Base-by-base conservation (phyloP, 2,113 vertebrate species). In the Oreochromis tanganicae region DNA sequence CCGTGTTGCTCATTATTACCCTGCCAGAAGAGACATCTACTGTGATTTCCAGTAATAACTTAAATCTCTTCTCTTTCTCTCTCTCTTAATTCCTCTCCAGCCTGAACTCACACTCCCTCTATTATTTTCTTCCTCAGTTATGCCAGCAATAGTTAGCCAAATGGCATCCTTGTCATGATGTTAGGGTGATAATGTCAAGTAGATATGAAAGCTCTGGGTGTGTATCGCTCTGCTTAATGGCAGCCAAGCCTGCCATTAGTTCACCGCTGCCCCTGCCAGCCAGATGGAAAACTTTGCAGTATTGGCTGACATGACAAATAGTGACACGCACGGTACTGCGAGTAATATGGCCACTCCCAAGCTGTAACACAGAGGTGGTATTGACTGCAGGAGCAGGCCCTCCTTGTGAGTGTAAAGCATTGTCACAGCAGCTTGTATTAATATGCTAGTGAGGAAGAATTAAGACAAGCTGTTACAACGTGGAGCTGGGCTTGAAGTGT, bases 171-270 rank as follows among this genome's bases (percentile, higher is more conserved):
- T 87, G 90, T 87, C 89, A 88, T 88, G 92, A 92, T 91, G 89
- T 91, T 90, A 61, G 84, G 89, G 90, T 91, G 86, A 91, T 91
- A 88, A 93, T 92, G 91, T 94, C 93, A 92, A 93, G 93, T 89
- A 93, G 90, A 92, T 92, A 87, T 86, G 81, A 92, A 90, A 88
- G 91, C 75, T 81, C 59, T 75, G 81, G 57, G 75, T 86, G 85
- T 86, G 79, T 90, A 85, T 93, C 85, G 87, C 87, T 90, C 56
- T 71, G 82, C 89, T 92, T 91, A 95, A 93, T 91, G 89, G 73
- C 68, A 83, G 88, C 85, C 79, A 81, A 87, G 87, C 55, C 73
- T 91, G 87, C 81, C 85, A 92, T 93, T 93, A 90, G 85, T 81
- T 90, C 80, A 68, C 68, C 32, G 4, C 78, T 82, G 71, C 56